phyloP scores from a whole-genome alignment of 2,113 vertebrate species.

The Triplophysa siluroides region DNA sequence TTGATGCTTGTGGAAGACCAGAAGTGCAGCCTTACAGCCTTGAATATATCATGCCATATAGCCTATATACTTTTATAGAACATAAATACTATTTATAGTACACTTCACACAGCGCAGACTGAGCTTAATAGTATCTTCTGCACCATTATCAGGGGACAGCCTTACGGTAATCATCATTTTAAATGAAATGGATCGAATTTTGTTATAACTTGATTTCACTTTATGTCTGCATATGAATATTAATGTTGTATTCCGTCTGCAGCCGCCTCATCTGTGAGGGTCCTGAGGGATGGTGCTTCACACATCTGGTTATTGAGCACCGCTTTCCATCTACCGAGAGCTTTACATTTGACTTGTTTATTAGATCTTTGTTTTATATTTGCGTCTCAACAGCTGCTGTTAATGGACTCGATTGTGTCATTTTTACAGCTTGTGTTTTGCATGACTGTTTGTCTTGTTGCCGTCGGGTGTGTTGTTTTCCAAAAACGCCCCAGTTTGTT shows the following conservation, averaged over 20 bases:
- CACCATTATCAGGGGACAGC: not conserved
- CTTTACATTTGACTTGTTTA: not conserved
- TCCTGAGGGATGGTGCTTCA: constrained; percentile 52
- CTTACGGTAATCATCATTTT: not conserved
- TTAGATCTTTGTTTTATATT: not conserved
- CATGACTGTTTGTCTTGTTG: not conserved
- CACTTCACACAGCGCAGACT: not conserved
- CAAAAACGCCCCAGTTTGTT: not conserved
- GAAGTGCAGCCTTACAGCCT: no score
- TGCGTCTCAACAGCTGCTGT: not conserved
- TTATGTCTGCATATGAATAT: constrained; percentile 64
- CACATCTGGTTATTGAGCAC: constrained; percentile 27
- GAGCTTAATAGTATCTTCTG: not conserved
- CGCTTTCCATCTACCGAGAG: not conserved
- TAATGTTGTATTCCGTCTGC: constrained; percentile 66
- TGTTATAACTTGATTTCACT: constrained; percentile 1
- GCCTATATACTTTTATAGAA: not conserved
- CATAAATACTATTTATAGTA: not conserved
- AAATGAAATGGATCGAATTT: not conserved
- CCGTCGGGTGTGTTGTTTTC: not conserved
- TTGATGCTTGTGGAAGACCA: no score
- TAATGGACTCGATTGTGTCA: not conserved
- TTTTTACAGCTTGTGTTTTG: not conserved
- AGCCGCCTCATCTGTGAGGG: constrained; percentile 60
- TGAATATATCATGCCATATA: not conserved